Base-by-base conservation (phyloP, 2,888 invertebrate species). In the Phyto melanocephala region DNA sequence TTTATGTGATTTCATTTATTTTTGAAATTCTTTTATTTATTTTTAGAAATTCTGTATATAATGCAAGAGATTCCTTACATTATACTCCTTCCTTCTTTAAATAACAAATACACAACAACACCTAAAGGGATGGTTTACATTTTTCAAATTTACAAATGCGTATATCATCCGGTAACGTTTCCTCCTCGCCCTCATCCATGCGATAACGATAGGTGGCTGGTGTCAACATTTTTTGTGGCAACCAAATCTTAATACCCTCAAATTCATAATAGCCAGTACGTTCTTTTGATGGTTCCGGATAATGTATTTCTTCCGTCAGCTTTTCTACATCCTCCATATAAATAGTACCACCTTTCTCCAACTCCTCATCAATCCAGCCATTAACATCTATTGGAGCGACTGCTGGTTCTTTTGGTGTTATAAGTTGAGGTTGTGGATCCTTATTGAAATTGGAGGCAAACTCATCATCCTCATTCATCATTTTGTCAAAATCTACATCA, bases 141-240 rank as follows among this genome's bases (percentile, higher is more conserved):
- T 84, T 80, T 28, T 84, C 80, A 74, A 79, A 85, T 60, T 65
- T 77, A 63, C 85, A 85, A 42, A 84, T 60, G 13, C 82, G 75
- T 28, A 81, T 84, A 56, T 85, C 85, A 52, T 85, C 85, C 8
- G 85, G 77, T 11, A 82, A 28, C 2, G 65, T 47, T 20, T 78
- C 75, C n/a, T 60, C 50, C 7, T 86, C 84, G 2, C 62, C 70
- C 13, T 72, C 56, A 2, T 80, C 79, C 37, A 84, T 47, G 3
- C 81, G 80, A 68, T 85, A 84, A 22, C 84, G 85, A 76, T 86
- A 85, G 0, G 86, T 85, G 1, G 65, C 75, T 3, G 58, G 50
- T 22, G 65, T 79, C 28, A 86, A 72, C 83, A 84, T 82, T 58
- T 50, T 72, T 50, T 77, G 56, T 0, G 86, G 86, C 58, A 85